phyloP scores from a whole-genome alignment of 2,888 invertebrate species.

The Meiosimyza platycephala region DNA sequence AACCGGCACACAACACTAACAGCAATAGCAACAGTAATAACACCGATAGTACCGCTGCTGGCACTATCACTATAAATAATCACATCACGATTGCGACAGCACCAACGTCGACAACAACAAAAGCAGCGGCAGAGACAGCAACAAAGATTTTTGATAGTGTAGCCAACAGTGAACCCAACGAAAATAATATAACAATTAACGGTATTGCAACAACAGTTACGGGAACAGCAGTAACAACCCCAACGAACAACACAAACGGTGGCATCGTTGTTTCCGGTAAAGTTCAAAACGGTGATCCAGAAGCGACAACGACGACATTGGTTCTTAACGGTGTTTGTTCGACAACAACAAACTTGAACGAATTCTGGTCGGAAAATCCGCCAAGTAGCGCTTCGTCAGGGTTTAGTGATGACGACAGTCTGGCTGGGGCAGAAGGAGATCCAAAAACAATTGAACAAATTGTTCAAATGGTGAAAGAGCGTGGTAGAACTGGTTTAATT shows the following conservation, averaged over 20 bases:
- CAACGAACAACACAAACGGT: conserved; percentile 42
- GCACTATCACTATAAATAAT: conserved; percentile 48
- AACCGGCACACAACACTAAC: conserved; percentile 57
- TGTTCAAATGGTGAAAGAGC: conserved; percentile 74
- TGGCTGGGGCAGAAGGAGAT: conserved; percentile 78
- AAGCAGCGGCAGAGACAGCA: conserved; percentile 50
- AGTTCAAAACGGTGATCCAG: conserved; percentile 22
- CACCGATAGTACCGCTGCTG: conserved; percentile 44
- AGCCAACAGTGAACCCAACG: conserved; percentile 54
- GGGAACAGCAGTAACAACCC: conserved; percentile 35
- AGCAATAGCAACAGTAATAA: conserved; percentile 37
- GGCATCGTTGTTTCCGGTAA: conserved; percentile 29
- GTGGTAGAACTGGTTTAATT: conserved; percentile 83
- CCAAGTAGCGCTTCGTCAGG: conserved; percentile 83
- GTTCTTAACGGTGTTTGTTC: conserved; percentile 39
- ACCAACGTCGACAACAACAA: conserved; percentile 57
- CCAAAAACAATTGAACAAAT: conserved; percentile 77
- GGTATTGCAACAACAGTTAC: conserved; percentile 37
- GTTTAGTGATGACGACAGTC: conserved; percentile 91
- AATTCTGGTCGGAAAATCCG: conserved; percentile 71
- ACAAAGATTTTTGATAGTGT: conserved; percentile 40
- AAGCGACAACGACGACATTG: conserved; percentile 29
- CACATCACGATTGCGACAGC: conserved; percentile 59
- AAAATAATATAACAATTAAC: conserved; percentile 56
- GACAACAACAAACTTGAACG: conserved; percentile 51